A percentile compares a stretch with the other conserved stretches of the same genome.
Evolutionary conservation across 2,888 invertebrate genomes (phyloP).

Genomic region (Antheraea assamensis): DNA sequence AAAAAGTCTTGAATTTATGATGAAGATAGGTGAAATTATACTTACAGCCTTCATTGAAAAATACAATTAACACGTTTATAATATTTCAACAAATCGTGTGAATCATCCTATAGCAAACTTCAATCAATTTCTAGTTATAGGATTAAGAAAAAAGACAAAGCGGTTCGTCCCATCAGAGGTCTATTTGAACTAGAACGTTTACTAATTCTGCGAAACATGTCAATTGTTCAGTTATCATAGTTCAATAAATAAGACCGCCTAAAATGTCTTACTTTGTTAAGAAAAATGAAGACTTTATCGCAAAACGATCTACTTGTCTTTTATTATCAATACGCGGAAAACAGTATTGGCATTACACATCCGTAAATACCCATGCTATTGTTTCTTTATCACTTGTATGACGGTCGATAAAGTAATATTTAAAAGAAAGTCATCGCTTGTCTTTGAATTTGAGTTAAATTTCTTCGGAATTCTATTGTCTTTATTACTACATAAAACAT

Average conservation of each 20-base stretch:
- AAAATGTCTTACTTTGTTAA: slow-evolving; percentile 22
- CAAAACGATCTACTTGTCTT: slow-evolving; percentile 20
- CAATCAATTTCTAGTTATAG: no score
- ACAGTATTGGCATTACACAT: slow-evolving; percentile 26
- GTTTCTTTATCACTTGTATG: slow-evolving; percentile 29
- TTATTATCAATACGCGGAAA: slow-evolving; percentile 31
- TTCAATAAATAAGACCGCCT: not conserved
- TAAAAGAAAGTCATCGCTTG: slow-evolving; percentile 1
- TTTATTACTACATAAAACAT: slow-evolving; percentile 14
- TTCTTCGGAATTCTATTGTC: slow-evolving; percentile 14
- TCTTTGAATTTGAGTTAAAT: slow-evolving; percentile 9
- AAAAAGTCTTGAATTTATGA: no score
- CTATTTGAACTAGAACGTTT: no score
- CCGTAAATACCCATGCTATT: slow-evolving; percentile 21
- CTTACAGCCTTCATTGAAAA: no score
- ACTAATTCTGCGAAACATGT: no score
- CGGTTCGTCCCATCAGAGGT: no score
- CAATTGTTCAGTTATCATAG: no score
- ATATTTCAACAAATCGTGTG: no score
- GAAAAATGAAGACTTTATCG: slow-evolving; percentile 31
- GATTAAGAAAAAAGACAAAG: no score
- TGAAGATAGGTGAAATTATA: no score
- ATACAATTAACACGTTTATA: no score
- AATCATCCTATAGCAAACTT: no score
- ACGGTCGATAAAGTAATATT: slow-evolving; percentile 10